phyloP scores from a whole-genome alignment of 2,797 vertebrate genomes.

The Pseudotriccus pelzelni region DNA sequence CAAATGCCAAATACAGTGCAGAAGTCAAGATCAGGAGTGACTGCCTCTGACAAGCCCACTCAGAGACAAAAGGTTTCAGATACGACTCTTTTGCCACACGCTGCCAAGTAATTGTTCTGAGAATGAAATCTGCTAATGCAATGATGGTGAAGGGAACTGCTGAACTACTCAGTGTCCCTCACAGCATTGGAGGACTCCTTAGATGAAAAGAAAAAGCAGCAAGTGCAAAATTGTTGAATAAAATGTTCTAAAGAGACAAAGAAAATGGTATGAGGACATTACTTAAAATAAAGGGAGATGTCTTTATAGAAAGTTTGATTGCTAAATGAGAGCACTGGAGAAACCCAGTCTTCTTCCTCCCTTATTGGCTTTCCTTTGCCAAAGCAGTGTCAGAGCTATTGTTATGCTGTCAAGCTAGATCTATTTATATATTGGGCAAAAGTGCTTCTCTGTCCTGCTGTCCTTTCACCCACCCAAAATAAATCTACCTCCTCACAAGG shows the following conservation, averaged over 20 bases:
- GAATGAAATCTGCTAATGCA: neutral
- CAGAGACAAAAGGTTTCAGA: neutral
- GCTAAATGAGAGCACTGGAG: neutral
- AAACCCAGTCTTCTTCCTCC: neutral
- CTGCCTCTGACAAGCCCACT: neutral
- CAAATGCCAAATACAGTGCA: neutral
- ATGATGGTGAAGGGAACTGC: neutral
- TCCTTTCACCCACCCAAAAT: neutral
- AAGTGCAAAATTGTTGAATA: neutral
- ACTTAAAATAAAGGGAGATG: conserved; percentile 17
- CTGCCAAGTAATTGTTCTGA: conserved; percentile 4
- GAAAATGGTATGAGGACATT: neutral
- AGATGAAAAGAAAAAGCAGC: neutral
- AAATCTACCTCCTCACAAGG: neutral
- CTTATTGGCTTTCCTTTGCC: neutral
- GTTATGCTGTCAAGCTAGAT: neutral
- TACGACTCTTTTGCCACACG: neutral
- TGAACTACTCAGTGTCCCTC: neutral
- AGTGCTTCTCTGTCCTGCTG: neutral
- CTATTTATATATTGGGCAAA: neutral
- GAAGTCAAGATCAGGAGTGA: neutral
- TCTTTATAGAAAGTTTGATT: neutral
- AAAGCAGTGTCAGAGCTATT: neutral
- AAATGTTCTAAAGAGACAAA: neutral
- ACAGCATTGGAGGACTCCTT: neutral